Evolutionary conservation across 2,797 vertebrate species (phyloP).

Genomic region (Coendou prehensilis): DNA sequence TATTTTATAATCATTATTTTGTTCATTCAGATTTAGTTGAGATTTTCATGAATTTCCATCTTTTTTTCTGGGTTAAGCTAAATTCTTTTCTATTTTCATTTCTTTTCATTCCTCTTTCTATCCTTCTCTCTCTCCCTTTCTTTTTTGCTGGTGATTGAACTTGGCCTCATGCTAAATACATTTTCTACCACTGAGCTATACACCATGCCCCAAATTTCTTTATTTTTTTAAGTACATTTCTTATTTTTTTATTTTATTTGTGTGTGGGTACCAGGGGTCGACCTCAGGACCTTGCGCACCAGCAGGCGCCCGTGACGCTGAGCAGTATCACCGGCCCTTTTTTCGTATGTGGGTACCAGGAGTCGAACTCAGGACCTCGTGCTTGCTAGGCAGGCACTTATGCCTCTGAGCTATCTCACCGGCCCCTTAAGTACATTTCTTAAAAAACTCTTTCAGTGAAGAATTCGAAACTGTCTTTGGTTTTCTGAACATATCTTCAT

Average conservation of each 20-base stretch:
- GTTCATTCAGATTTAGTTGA: neutral
- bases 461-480: neutral
- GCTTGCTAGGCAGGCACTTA: too few species aligned
- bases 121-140: neutral
- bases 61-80: neutral
- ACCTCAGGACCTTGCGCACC: too few species aligned
- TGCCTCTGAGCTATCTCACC: neutral
- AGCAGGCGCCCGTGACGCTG: too few species aligned
- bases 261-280: too few species aligned
- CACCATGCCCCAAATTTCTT: neutral
- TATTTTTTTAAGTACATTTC: too few species aligned
- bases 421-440: neutral
- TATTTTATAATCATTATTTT: conserved; percentile 31
- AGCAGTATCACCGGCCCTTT: too few species aligned
- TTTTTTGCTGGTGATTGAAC: too few species aligned
- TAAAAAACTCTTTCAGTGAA: neutral
- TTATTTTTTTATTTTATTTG: neutral
- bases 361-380: too few species aligned
- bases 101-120: neutral
- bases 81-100: neutral
- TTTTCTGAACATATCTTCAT: conserved; percentile 18
- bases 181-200: neutral
- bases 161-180: neutral
- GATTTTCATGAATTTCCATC: neutral
- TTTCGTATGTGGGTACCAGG: too few species aligned